These are phyloP conservation scores for Nysson spinosus DNA, from an alignment of 2,888 invertebrate genomes.

Conservation along the genomic window DNA sequence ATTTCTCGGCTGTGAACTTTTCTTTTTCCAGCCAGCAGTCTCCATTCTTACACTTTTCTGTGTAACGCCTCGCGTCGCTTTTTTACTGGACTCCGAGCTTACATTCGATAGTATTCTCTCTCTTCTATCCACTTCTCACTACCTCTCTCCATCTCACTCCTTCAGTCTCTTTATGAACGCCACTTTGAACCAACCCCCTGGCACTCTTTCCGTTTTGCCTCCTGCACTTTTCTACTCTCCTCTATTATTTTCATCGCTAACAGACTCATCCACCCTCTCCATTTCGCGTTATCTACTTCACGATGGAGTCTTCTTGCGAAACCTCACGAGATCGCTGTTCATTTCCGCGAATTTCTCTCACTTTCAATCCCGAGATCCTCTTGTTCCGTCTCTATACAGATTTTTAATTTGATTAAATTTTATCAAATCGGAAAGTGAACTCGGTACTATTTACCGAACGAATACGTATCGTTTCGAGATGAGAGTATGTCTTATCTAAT, in stretches of 20 bases:
- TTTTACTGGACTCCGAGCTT: too few relatives aligned
- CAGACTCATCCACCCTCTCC: conserved; percentile 46
- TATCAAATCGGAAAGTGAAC: too few relatives aligned
- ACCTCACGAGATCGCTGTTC: conserved; percentile 30
- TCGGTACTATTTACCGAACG: too few relatives aligned
- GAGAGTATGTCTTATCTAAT: too few relatives aligned
- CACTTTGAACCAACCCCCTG: conserved; percentile 33
- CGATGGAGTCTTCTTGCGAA: conserved; percentile 31
- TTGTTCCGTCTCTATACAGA: too few relatives aligned
- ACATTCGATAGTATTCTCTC: too few relatives aligned
- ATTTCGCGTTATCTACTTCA: conserved; percentile 43
- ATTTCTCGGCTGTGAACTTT: conserved; percentile 52
- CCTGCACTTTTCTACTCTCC: conserved; percentile 25
- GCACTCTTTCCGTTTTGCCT: conserved; percentile 21
- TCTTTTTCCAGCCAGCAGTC: not conserved
- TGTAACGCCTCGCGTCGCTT: too few relatives aligned
- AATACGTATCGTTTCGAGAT: too few relatives aligned
- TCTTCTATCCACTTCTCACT: not conserved
- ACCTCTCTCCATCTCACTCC: not conserved
- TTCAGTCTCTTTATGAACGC: conserved; percentile 27
- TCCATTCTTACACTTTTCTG: not conserved
- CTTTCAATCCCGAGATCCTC: not conserved
- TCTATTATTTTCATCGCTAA: conserved; percentile 55
- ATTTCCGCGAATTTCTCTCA: not conserved
- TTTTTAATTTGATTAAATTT: too few relatives aligned